Conservation (phyloP, 2,113 vertebrate genomes). For the Bubo blakistoni region DNA sequence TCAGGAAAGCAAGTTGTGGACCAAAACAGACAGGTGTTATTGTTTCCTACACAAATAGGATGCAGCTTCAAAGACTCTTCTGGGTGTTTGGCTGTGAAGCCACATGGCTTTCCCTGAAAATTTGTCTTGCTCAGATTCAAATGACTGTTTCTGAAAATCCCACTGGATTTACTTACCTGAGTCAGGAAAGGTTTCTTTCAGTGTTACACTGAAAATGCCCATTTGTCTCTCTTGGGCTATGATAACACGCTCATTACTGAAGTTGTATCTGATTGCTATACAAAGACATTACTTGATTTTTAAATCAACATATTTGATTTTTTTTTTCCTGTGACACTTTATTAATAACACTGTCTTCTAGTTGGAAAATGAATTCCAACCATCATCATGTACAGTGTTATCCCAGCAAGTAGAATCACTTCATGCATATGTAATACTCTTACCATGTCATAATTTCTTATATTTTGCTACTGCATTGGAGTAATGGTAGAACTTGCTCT, state of each 20-base stretch:
- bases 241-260: not conserved
- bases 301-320: constrained; percentile 5
- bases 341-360: not conserved
- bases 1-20: not conserved
- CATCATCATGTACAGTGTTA: not conserved
- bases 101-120: not conserved
- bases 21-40: not conserved
- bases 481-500: not conserved
- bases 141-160: not conserved
- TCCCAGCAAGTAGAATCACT: not conserved
- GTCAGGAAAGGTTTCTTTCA: not conserved
- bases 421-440: not conserved
- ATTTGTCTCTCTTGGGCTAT: not conserved
- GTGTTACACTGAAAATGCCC: not conserved
- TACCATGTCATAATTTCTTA: not conserved
- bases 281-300: constrained; percentile 14
- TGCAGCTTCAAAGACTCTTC: not conserved
- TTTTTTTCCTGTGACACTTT: not conserved
- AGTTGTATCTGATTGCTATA: not conserved
- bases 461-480: not conserved
- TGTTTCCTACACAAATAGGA: not conserved
- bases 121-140: not conserved
- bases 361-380: constrained; percentile 6
- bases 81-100: not conserved
- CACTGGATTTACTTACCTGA: not conserved